Evolutionary conservation across 37 sponge, comb jelly and placozoan species (phyloP), one percentile per base, ranked within the genome.

Genomic region (Theonella swinhoei): DNA sequence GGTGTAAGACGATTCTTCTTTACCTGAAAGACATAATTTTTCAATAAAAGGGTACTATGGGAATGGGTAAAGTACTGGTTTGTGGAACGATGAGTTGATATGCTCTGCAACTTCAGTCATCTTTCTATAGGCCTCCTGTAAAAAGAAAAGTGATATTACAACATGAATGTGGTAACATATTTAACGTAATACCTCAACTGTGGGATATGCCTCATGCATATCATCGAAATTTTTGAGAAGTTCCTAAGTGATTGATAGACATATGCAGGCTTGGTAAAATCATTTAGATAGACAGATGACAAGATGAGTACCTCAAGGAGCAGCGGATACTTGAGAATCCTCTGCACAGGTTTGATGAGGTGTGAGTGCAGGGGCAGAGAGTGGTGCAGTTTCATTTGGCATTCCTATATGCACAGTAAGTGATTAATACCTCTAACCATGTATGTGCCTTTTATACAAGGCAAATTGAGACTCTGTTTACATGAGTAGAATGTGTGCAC

Each of bases 301-400:
- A 47, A 14, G 54, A 14, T 9, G 76, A 5, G 71, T 47, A 74
- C 75, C 67, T 75, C 81, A n/a, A 90, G 71, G 30, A 90, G 58
- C 8, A 90, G 79, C 17, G 47, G 78, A 42, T 90, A 90, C 32
- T 79, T 72, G 23, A 80, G 85, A 9, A 90, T 84, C 34, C 90
- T 76, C 68, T 90, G 90, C 36, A 90, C 90, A 14, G 90, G 90
- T 47, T 90, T 84, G 59, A 83, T 79, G 64, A 90, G 76, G 47
- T 90, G 73, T 4, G 85, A 80, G 39, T 64, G 68, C 23, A 90
- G 85, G 22, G 90, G 90, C 11, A 90, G 90, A 23, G 85, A 62
- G 74, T 90, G 90, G 11, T 80, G 70, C 19, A 90, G 24, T 42
- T 68, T 31, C 14, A 7, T 33, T 41, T 90, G 85, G 26, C 90